Conservation (phyloP, 2,888 invertebrate genomes). For the Anthrax anthrax region DNA sequence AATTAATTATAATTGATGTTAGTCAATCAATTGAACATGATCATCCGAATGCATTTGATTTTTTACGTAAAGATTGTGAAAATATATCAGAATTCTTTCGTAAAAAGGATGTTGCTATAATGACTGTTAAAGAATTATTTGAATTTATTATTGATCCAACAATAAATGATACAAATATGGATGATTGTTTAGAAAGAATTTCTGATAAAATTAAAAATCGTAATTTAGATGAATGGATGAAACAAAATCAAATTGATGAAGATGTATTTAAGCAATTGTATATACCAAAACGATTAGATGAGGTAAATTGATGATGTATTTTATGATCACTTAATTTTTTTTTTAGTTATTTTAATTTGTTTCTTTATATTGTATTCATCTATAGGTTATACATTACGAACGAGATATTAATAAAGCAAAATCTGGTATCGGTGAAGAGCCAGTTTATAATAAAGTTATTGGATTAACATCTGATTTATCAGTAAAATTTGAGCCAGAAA, state of each 20-base stretch:
- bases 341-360: too few relatives aligned
- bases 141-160: conserved; percentile 90
- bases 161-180: conserved; percentile 68
- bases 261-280: conserved; percentile 87
- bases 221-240: conserved; percentile 48
- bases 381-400: conserved; percentile 64
- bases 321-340: too few relatives aligned
- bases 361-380: background rate
- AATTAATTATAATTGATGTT: conserved; percentile 89
- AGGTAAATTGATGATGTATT: conserved; percentile 42
- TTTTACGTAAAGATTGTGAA: conserved; percentile 86
- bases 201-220: conserved; percentile 52
- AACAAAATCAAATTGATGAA: conserved; percentile 68
- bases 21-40: conserved; percentile 98
- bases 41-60: conserved; percentile 89
- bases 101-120: conserved; percentile 76
- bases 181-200: conserved; percentile 59
- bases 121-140: conserved; percentile 83
- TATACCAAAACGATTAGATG: conserved; percentile 83
- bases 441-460: conserved; percentile 75
- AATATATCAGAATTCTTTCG: conserved; percentile 86
- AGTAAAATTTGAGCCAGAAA: conserved; percentile 54
- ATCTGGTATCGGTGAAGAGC: conserved; percentile 52
- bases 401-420: conserved; percentile 72
- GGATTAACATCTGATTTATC: conserved; percentile 70